Percentiles rank a stretch among this genome's conserved stretches.
Evolutionary conservation across 2,797 vertebrate genomes (phyloP).

Genomic region (Oophaga sylvatica): DNA sequence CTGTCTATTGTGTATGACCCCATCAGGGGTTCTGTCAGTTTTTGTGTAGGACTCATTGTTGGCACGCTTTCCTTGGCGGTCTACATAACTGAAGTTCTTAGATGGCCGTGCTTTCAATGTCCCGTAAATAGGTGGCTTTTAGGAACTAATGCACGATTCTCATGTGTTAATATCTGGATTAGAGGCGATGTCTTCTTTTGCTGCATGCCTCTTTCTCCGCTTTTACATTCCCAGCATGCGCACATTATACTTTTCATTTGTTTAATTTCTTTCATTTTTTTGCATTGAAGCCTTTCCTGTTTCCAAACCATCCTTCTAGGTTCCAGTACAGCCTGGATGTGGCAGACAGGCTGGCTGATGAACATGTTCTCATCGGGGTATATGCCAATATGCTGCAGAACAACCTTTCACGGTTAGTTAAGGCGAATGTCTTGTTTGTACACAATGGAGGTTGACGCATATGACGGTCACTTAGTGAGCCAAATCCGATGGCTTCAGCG

Average conservation of each 20-base stretch:
- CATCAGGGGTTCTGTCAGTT: neutral
- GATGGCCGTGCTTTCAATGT: neutral
- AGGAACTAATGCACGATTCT: neutral
- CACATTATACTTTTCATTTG: neutral
- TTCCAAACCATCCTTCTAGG: slow-evolving; percentile 80
- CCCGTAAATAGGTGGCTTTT: neutral
- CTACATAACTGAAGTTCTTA: neutral
- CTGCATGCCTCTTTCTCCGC: slow-evolving; percentile 8
- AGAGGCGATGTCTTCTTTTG: neutral
- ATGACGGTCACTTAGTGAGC: slow-evolving; percentile 6
- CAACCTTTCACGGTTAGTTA: slow-evolving; percentile 94
- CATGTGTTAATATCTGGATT: neutral
- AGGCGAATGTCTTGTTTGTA: slow-evolving; percentile 69
- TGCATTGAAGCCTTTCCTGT: slow-evolving; percentile 13
- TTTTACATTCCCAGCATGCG: neutral
- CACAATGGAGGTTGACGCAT: slow-evolving; percentile 53
- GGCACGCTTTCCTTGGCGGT: neutral
- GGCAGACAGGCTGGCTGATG: slow-evolving; percentile 97
- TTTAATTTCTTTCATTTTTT: neutral
- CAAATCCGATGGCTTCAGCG: neutral
- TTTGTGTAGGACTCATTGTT: neutral
- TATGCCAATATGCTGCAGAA: slow-evolving; percentile 97
- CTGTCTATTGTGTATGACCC: too few relatives aligned
- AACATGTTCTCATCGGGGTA: slow-evolving; percentile 97
- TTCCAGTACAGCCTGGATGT: slow-evolving; percentile 96